These are phyloP conservation scores for Matsumyia berberina DNA, from an alignment of 2,888 invertebrate genomes.

Conservation along the genomic window DNA sequence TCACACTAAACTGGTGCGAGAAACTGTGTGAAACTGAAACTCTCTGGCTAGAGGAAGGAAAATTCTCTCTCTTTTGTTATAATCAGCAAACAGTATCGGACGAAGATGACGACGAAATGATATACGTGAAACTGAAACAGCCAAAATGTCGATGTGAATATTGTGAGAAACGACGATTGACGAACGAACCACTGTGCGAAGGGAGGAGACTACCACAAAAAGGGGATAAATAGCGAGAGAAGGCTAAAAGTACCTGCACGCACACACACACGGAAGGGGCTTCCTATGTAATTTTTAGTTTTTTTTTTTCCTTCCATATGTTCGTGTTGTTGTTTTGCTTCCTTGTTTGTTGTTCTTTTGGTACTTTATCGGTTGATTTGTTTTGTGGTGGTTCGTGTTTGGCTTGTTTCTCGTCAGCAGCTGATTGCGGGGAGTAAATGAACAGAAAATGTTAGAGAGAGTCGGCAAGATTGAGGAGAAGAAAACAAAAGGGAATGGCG, in stretches of 20 bases:
- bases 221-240: constrained; percentile 7
- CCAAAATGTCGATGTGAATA: constrained; percentile 14
- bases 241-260: constrained; percentile 7
- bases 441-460: constrained; percentile 12
- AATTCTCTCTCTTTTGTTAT: constrained; percentile 47
- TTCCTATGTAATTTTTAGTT: constrained; percentile 5
- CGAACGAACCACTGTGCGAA: not conserved
- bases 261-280: not conserved
- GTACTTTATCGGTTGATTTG: constrained; percentile 57
- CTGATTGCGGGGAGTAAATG: constrained; percentile 32
- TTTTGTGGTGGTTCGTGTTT: constrained; percentile 49
- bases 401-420: constrained; percentile 47
- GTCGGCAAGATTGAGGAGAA: not conserved
- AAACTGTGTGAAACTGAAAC: constrained; percentile 61
- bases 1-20: constrained; percentile 43
- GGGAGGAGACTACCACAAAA: constrained; percentile 9
- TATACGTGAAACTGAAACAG: constrained; percentile 36
- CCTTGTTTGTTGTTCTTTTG: constrained; percentile 74
- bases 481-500: not conserved
- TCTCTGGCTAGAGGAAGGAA: constrained; percentile 17
- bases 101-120: constrained; percentile 32
- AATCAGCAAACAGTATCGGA: constrained; percentile 18
- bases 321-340: constrained; percentile 67
- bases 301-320: constrained; percentile 40
- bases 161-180: not conserved